Conservation (phyloP, 2,797 vertebrate genomes). For the Myiotriccus ornatus region DNA sequence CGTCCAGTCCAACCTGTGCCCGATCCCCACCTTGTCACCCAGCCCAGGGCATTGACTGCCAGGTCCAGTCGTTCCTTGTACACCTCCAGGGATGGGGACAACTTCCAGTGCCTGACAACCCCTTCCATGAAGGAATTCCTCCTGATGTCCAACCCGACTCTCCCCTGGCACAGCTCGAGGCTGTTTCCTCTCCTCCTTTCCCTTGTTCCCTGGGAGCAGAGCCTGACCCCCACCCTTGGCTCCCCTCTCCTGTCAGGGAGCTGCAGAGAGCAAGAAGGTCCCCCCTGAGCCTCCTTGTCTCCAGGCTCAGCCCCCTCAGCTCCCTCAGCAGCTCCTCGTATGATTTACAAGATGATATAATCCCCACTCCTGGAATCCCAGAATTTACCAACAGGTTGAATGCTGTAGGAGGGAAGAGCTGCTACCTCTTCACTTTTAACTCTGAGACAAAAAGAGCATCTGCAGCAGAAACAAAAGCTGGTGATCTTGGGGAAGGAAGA, state of each 20-base stretch:
- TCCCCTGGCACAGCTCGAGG: background rate
- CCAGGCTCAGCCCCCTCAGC: background rate
- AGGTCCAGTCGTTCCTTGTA: accelerated
- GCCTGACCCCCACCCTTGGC: too few relatives aligned
- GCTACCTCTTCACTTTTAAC: background rate
- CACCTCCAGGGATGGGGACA: background rate
- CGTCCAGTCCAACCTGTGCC: accelerated
- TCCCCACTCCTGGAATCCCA: background rate
- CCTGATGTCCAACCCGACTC: background rate
- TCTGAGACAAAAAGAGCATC: background rate
- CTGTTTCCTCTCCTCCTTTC: background rate
- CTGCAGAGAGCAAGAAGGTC: background rate
- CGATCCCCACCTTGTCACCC: accelerated
- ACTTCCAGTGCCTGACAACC: background rate
- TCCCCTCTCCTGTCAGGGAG: background rate
- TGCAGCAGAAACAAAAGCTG: background rate
- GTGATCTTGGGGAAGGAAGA: background rate
- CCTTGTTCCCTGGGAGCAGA: background rate
- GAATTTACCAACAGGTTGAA: background rate
- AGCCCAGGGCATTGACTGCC: background rate
- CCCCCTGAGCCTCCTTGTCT: background rate
- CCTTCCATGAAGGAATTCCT: background rate
- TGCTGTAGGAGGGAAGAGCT: background rate
- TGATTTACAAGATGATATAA: background rate
- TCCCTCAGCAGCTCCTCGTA: background rate